Evolutionary conservation across 1,140 invertebrate genomes (phyloP), one percentile per base, ranked within the genome.

Genomic region (Solenopsis invicta): DNA sequence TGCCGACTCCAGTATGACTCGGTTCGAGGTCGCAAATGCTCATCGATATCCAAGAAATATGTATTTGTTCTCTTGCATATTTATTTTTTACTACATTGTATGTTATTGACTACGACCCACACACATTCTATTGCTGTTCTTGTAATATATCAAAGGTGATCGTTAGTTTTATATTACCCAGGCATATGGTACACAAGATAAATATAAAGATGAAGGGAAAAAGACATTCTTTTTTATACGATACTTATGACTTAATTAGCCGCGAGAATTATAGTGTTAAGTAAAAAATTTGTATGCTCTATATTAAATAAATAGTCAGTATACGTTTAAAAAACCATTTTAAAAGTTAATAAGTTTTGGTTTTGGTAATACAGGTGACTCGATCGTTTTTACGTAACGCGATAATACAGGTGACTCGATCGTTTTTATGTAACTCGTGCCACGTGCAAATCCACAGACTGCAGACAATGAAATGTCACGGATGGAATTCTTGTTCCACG

Each of bases 401-500:
- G 8, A 29, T 29, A 29, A 29, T 76, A 75, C 10, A 64, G 4
- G 6, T 34, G 8, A 52, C 4, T 67, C 37, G 62, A 34, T 67
- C 4, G 45, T 29, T 66, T 54, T 62, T 52, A 52, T 4, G 45
- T 52, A 37, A 50, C 8, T n/a, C 10, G 9, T 69, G 16, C 3
- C 16, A 48, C n/a, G 4, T 41, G 2, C 6, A 61, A 82, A 72
- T 66, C 8, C 3, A 45, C 24, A 59, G 37, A 1, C 21, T 41
- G 24, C 10, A 29, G n/a, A 37, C 52, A 74, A 56, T 61, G 24
- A 82, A 82, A 50, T 74, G 18, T 74, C 80, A 34, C 13, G 4
- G 54, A n/a, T 82, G 13, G 13, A 74, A 75, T 56, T 61, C 21
- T n/a, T 50, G n/a, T 84, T 84, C 10, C 29, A n/a, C 69, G n/a